A percentile compares a stretch with the other conserved stretches of the same genome.
phyloP scores from a whole-genome alignment of 2,888 invertebrate species.

The Netelia fuscicornis region DNA sequence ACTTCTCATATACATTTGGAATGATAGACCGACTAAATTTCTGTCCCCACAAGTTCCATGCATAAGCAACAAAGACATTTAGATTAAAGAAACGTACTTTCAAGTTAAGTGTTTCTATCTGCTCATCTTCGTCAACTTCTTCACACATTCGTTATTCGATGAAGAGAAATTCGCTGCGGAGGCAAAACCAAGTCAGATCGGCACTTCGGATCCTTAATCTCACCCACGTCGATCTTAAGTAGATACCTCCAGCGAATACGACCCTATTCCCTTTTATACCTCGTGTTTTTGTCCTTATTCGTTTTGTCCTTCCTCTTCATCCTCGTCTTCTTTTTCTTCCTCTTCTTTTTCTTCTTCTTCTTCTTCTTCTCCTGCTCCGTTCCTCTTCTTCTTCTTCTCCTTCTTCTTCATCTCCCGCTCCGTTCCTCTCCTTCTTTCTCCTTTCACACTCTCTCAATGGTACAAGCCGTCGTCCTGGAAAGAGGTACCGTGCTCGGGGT shows the following conservation, averaged over 20 bases:
- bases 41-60: neutral
- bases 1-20: neutral
- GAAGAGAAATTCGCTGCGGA: neutral
- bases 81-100: neutral
- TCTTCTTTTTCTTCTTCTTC: neutral
- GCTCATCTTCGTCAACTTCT: slow-evolving; percentile 28
- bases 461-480: slow-evolving; percentile 29
- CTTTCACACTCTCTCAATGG: slow-evolving; percentile 40
- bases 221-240: slow-evolving; percentile 36
- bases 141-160: slow-evolving; percentile 6
- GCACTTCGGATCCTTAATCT: slow-evolving; percentile 23
- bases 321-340: neutral
- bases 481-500: slow-evolving; percentile 60
- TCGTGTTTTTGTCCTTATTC: slow-evolving; percentile 25
- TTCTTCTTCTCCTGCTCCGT: slow-evolving; percentile 4
- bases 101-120: neutral
- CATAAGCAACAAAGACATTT: slow-evolving; percentile 1
- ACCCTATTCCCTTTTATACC: slow-evolving; percentile 28
- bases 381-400: slow-evolving; percentile 22
- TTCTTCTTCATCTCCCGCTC: neutral
- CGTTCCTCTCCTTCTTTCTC: neutral
- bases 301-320: slow-evolving; percentile 20
- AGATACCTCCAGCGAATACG: slow-evolving; percentile 36
- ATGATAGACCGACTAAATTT: slow-evolving; percentile 25
- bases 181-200: slow-evolving; percentile 13